These are phyloP conservation scores for Gari tellinella DNA, from an alignment of 2,888 invertebrate genomes.

Conservation along the genomic window DNA sequence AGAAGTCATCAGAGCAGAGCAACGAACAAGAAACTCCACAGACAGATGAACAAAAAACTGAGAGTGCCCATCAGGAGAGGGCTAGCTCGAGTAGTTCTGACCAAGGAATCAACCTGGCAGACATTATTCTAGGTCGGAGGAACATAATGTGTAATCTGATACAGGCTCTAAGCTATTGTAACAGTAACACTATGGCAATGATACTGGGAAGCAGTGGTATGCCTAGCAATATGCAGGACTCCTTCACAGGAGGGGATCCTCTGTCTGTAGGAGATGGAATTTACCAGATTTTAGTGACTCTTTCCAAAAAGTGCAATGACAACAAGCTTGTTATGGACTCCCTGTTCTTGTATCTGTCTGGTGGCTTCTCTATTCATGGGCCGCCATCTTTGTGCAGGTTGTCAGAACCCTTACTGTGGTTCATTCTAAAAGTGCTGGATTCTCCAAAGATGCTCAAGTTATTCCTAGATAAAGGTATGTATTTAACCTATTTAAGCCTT, in stretches of 20 bases:
- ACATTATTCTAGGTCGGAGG: slow-evolving; percentile 80
- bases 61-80: slow-evolving; percentile 59
- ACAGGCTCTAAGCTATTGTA: slow-evolving; percentile 91
- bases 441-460: slow-evolving; percentile 90
- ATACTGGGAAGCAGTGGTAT: slow-evolving; percentile 86
- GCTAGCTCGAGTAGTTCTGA: slow-evolving; percentile 13
- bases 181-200: slow-evolving; percentile 89
- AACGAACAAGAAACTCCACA: slow-evolving; percentile 83
- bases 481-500: no score
- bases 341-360: slow-evolving; percentile 89
- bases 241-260: slow-evolving; percentile 85
- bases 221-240: slow-evolving; percentile 76
- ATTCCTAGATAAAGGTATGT: slow-evolving; percentile 89
- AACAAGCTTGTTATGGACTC: slow-evolving; percentile 91
- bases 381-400: slow-evolving; percentile 86
- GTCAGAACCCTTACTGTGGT: slow-evolving; percentile 94
- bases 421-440: slow-evolving; percentile 92
- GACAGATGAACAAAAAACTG: slow-evolving; percentile 90
- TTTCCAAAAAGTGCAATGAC: slow-evolving; percentile 91
- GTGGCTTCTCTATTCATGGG: slow-evolving; percentile 48
- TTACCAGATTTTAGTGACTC: slow-evolving; percentile 92
- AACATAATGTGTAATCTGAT: slow-evolving; percentile 94
- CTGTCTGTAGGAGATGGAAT: slow-evolving; percentile 93
- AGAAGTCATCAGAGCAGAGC: slow-evolving; percentile 47
- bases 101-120: slow-evolving; percentile 70